These are phyloP conservation scores for Todus mexicanus DNA, from an alignment of 2,797 vertebrate species.

Conservation along the genomic window DNA sequence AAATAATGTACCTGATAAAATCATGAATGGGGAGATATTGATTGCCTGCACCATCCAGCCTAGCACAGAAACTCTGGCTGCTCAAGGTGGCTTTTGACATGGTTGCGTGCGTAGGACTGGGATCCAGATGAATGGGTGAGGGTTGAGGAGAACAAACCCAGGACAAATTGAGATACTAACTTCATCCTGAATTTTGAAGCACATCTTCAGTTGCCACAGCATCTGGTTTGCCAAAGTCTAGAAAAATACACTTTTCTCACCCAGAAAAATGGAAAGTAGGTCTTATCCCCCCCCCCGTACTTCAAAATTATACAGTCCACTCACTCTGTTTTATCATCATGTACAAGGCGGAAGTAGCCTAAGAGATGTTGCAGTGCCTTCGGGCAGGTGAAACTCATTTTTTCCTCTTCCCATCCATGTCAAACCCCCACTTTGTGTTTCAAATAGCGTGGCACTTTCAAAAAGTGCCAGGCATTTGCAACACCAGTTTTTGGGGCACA, in stretches of 20 bases:
- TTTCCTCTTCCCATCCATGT: not conserved
- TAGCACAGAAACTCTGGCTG: rapidly evolving
- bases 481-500: not conserved
- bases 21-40: not conserved
- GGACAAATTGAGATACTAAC: not conserved
- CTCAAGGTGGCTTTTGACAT: not conserved
- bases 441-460: not conserved
- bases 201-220: not conserved
- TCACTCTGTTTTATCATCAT: not conserved
- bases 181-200: not conserved
- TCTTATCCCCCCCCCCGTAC: no score
- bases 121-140: not conserved
- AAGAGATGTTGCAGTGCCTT: not conserved
- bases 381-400: not conserved
- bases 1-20: not conserved
- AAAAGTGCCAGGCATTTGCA: not conserved
- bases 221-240: not conserved
- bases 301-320: not conserved
- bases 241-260: not conserved
- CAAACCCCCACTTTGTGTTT: not conserved
- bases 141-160: not conserved
- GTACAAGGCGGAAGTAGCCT: not conserved
- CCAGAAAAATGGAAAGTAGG: not conserved
- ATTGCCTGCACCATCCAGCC: not conserved
- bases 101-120: rapidly evolving